phyloP scores from a whole-genome alignment of 2,797 vertebrate genomes.

The Lithobates pipiens region DNA sequence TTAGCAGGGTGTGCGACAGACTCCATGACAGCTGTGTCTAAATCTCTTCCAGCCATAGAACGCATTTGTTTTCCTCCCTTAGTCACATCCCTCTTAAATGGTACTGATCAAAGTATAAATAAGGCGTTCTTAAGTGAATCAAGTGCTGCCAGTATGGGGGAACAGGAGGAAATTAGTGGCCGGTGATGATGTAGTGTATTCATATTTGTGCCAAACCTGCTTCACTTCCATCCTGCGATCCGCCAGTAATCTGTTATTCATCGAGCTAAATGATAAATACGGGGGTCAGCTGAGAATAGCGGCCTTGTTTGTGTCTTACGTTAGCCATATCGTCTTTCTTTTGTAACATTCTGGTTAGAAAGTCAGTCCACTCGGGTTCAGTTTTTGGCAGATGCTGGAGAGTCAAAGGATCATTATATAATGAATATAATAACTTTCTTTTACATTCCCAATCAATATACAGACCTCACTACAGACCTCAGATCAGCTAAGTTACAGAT shows the following conservation, averaged over 20 bases:
- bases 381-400: no score
- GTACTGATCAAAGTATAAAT: neutral
- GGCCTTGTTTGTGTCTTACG: neutral
- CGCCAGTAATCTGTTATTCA: neutral
- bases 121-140: slow-evolving; percentile 1
- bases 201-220: neutral
- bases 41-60: neutral
- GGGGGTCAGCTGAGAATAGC: neutral
- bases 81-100: neutral
- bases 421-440: no score
- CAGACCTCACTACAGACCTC: no score
- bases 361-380: no score
- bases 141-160: neutral
- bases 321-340: neutral
- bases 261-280: neutral
- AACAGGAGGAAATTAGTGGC: neutral
- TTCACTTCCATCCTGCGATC: neutral
- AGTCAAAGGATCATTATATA: no score
- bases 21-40: neutral
- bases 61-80: neutral
- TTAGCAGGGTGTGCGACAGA: neutral
- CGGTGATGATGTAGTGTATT: slow-evolving; percentile 1
- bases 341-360: no score
- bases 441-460: no score
- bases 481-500: no score